These are phyloP conservation scores for Enchytraeus crypticus DNA, from an alignment of 2,888 invertebrate genomes.

Conservation along the genomic window DNA sequence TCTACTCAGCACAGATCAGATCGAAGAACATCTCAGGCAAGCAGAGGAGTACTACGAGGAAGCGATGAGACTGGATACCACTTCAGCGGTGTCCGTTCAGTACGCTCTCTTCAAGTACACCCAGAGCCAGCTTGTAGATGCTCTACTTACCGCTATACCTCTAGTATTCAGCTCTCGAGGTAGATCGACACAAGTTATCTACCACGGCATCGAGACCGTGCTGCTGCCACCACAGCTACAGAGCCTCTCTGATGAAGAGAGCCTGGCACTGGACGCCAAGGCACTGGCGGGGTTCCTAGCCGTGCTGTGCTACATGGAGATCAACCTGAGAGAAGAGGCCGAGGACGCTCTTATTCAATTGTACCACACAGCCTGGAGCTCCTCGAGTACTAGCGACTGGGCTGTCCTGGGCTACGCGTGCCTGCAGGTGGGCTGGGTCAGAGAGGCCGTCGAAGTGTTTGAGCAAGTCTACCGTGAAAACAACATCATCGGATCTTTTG, in stretches of 20 bases:
- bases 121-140: conserved; percentile 40
- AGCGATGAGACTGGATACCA: conserved; percentile 35
- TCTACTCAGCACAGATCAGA: no score
- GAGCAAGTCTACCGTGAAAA: conserved; percentile 32
- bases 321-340: conserved; percentile 33
- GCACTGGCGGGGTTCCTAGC: conserved; percentile 39
- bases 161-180: conserved; percentile 16
- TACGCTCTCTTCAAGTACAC: conserved; percentile 45
- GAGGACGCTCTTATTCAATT: conserved; percentile 32
- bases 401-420: conserved; percentile 42
- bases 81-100: conserved; percentile 37
- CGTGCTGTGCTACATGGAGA: conserved; percentile 38
- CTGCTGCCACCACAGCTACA: conserved; percentile 43
- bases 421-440: conserved; percentile 40
- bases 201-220: conserved; percentile 42
- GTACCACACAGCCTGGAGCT: not conserved
- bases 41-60: conserved; percentile 42
- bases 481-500: no score
- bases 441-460: conserved; percentile 41
- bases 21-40: no score
- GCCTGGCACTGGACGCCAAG: conserved; percentile 37
- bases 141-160: conserved; percentile 36
- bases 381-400: conserved; percentile 21
- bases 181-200: conserved; percentile 9
- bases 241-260: conserved; percentile 42